Evolutionary conservation across 1,140 invertebrate species (phyloP).

Genomic region (Brachionus paranguensis): DNA sequence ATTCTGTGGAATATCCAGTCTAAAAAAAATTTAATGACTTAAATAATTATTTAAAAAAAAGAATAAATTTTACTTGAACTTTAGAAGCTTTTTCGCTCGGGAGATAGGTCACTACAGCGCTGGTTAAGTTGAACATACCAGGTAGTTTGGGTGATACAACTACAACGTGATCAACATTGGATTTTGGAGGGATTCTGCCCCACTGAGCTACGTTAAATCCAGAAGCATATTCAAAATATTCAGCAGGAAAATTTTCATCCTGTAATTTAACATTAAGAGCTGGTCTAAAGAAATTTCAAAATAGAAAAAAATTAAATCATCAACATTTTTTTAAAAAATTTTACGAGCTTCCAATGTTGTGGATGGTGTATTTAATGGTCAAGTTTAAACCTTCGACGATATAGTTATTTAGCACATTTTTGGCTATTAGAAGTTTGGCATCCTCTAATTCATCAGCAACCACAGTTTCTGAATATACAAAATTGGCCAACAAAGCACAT

Average conservation of each 20-base stretch:
- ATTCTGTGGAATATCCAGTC: slow-evolving; percentile 82
- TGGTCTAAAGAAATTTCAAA: slow-evolving; percentile 59
- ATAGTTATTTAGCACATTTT: slow-evolving; percentile 83
- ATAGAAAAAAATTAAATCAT: slow-evolving; percentile 40
- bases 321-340: slow-evolving; percentile 29
- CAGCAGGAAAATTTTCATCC: slow-evolving; percentile 80
- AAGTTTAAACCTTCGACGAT: slow-evolving; percentile 96
- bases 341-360: slow-evolving; percentile 60
- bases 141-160: slow-evolving; percentile 79
- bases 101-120: slow-evolving; percentile 83
- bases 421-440: slow-evolving; percentile 58
- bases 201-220: slow-evolving; percentile 75
- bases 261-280: slow-evolving; percentile 79
- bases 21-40: slow-evolving; percentile 57
- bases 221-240: slow-evolving; percentile 77
- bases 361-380: slow-evolving; percentile 72
- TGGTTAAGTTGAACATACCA: slow-evolving; percentile 94
- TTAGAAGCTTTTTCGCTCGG: slow-evolving; percentile 61
- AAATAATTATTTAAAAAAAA: neutral
- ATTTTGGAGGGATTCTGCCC: slow-evolving; percentile 77
- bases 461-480: neutral
- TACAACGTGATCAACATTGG: slow-evolving; percentile 87
- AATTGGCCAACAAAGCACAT: neutral
- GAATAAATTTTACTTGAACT: slow-evolving; percentile 43
- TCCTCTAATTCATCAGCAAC: slow-evolving; percentile 46